Conservation (phyloP, 1,140 invertebrate genomes). For the Caenorhabditis tropicalis region DNA sequence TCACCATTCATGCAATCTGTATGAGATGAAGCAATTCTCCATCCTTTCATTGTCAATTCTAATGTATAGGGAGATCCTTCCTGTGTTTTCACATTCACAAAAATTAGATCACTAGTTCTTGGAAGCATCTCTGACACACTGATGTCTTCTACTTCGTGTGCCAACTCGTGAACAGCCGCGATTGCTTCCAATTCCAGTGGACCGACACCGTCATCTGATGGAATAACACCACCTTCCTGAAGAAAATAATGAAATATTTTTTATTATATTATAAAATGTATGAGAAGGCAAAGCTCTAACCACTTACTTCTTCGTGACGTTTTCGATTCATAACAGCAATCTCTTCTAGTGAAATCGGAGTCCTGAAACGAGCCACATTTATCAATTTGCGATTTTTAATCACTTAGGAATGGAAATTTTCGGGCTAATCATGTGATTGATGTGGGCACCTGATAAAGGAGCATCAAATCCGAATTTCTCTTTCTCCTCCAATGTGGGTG, state of each 20-base stretch:
- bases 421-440: conserved; percentile 27
- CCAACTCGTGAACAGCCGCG: conserved; percentile 70
- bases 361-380: conserved; percentile 48
- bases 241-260: not conserved
- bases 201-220: conserved; percentile 49
- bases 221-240: conserved; percentile 50
- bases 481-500: conserved; percentile 55
- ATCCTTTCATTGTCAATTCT: conserved; percentile 71
- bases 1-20: conserved; percentile 70
- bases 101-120: conserved; percentile 68
- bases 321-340: conserved; percentile 65
- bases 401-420: conserved; percentile 38
- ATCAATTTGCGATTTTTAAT: not conserved
- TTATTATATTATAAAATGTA: not conserved
- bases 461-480: conserved; percentile 35
- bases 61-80: conserved; percentile 68
- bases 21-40: conserved; percentile 67
- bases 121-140: conserved; percentile 70
- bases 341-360: conserved; percentile 67
- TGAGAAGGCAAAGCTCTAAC: not conserved
- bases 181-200: conserved; percentile 70
- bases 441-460: not conserved
- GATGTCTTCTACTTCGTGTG: conserved; percentile 60
- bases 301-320: conserved; percentile 52
- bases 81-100: conserved; percentile 69